A percentile compares a stretch with the other conserved stretches of the same genome.
phyloP scores from a whole-genome alignment of 1,140 invertebrate genomes.

The Drosophila pachea region DNA sequence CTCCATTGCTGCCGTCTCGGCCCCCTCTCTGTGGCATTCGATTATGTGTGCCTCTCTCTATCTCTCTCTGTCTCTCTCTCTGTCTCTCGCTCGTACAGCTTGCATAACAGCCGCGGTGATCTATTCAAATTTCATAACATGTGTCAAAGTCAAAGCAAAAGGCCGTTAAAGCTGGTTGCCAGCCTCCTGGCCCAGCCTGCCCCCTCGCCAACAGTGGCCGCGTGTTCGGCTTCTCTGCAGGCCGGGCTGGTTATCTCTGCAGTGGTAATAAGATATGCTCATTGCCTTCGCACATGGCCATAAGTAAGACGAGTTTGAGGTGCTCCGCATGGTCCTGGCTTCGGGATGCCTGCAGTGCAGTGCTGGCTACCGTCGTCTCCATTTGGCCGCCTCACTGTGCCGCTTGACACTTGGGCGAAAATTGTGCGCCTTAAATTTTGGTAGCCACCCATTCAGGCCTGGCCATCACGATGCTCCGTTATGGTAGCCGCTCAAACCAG shows the following conservation, averaged over 20 bases:
- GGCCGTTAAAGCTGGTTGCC: slow-evolving; percentile 60
- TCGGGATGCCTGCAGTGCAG: slow-evolving; percentile 63
- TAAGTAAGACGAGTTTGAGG: slow-evolving; percentile 34
- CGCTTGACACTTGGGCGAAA: slow-evolving; percentile 43
- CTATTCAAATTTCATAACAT: slow-evolving; percentile 76
- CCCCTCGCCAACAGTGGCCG: background rate
- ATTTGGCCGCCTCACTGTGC: slow-evolving; percentile 4
- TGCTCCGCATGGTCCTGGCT: slow-evolving; percentile 26
- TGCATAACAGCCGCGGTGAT: slow-evolving; percentile 51
- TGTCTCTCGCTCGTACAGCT: slow-evolving; percentile 3
- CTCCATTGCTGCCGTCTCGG: slow-evolving; percentile 4
- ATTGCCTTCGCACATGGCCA: slow-evolving; percentile 43
- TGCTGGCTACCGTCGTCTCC: slow-evolving; percentile 49
- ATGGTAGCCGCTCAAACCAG: slow-evolving; percentile 55
- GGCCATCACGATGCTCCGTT: slow-evolving; percentile 57
- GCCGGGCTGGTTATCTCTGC: slow-evolving; percentile 48
- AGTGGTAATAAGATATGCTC: slow-evolving; percentile 74
- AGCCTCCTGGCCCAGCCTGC: slow-evolving; percentile 15
- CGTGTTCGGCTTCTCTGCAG: no score
- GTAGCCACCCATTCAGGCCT: slow-evolving; percentile 47
- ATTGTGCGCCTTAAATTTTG: slow-evolving; percentile 50
- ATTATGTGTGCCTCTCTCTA: background rate
- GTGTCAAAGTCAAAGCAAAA: slow-evolving; percentile 73
- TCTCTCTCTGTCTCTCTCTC: background rate
- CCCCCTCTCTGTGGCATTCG: background rate